phyloP scores from a whole-genome alignment of 2,113 vertebrate genomes.

The Cygnus atratus region DNA sequence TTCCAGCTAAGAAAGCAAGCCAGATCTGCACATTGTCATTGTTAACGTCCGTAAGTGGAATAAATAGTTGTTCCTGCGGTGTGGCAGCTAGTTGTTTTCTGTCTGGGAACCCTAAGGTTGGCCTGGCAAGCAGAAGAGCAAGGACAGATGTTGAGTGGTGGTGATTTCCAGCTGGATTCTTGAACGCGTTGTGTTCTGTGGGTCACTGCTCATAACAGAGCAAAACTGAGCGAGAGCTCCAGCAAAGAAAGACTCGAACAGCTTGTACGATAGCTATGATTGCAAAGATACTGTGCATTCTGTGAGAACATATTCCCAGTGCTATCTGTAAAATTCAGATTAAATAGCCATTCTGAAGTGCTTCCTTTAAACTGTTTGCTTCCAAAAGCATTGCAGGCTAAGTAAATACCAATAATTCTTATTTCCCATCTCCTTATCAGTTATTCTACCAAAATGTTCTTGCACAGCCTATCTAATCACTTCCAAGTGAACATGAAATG shows the following conservation, averaged over 20 bases:
- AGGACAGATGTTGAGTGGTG: background rate
- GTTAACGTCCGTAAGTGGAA: background rate
- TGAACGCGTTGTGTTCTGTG: background rate
- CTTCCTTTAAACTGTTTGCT: conserved; percentile 60
- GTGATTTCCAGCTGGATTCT: conserved; percentile 60
- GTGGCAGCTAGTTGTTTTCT: conserved; percentile 20
- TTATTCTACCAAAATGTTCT: conserved; percentile 56
- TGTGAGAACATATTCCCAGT: conserved; percentile 44
- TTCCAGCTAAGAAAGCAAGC: background rate
- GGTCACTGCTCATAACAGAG: conserved; percentile 41
- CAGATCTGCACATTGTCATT: background rate
- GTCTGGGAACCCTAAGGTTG: background rate
- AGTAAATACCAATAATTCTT: conserved; percentile 71
- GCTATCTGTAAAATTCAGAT: conserved; percentile 69
- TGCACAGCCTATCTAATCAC: conserved; percentile 50
- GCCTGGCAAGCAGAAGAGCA: background rate
- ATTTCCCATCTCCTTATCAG: conserved; percentile 66
- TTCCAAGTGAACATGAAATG: conserved; percentile 54
- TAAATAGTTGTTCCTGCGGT: background rate
- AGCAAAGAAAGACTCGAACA: background rate
- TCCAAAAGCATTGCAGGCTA: conserved; percentile 31
- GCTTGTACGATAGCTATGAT: background rate
- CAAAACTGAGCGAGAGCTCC: conserved; percentile 53
- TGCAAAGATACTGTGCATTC: conserved; percentile 43
- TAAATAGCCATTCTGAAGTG: conserved; percentile 61